Conservation (phyloP, 1,140 invertebrate genomes). For the Myzus persicae region DNA sequence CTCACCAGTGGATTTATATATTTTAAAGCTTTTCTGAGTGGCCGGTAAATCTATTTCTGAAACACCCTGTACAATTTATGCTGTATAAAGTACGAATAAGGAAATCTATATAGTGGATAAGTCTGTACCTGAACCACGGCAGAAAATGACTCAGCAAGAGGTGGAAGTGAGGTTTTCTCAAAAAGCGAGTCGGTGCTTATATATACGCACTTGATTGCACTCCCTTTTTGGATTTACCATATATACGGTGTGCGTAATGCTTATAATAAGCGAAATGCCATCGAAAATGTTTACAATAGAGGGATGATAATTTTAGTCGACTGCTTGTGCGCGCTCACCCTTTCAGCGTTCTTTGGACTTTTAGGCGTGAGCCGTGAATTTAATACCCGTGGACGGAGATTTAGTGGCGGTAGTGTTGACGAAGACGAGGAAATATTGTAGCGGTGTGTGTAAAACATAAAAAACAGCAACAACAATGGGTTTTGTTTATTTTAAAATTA, state of each 20-base stretch:
- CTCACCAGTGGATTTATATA: background rate
- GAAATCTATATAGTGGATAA: too few species aligned
- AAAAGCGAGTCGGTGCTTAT: background rate
- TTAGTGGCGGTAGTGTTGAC: background rate
- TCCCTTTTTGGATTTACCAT: background rate
- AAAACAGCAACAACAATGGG: background rate
- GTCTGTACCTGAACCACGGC: background rate
- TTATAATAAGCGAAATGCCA: background rate
- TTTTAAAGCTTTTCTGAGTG: background rate
- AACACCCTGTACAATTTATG: background rate
- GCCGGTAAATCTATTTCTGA: background rate
- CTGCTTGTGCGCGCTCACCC: background rate
- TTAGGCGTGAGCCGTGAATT: background rate
- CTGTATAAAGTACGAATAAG: background rate
- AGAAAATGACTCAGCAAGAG: background rate
- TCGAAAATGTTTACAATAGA: background rate
- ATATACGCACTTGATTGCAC: background rate
- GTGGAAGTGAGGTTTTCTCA: background rate
- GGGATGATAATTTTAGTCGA: background rate
- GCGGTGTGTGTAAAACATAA: background rate
- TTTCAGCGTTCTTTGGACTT: background rate
- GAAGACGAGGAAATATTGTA: background rate
- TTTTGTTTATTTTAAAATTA: conserved; percentile 32
- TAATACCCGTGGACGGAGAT: background rate
- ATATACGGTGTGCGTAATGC: background rate